phyloP scores from a whole-genome alignment of 2,888 invertebrate genomes.

The Leucophenga montana region DNA sequence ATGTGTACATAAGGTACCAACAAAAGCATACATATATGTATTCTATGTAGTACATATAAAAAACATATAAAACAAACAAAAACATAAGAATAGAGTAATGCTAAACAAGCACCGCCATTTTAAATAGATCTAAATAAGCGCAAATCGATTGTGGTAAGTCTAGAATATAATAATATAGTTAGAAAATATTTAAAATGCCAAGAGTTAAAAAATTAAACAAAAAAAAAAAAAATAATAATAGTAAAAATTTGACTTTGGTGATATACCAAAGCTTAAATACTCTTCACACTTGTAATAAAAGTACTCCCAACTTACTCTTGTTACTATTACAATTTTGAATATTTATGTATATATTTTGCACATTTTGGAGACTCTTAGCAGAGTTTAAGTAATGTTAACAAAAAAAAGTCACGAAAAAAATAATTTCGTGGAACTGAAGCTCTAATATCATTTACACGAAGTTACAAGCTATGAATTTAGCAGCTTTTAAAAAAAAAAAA shows the following conservation, averaged over 20 bases:
- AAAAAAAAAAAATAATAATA: conserved; percentile 11
- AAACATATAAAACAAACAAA: background rate
- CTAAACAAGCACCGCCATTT: no score
- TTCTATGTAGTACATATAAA: no score
- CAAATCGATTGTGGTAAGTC: background rate
- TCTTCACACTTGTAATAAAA: background rate
- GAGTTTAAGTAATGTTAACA: background rate
- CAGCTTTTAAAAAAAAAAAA: no score
- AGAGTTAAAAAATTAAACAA: background rate
- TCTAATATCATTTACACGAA: no score
- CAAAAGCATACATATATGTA: background rate
- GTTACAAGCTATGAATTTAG: no score
- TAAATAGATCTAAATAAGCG: background rate
- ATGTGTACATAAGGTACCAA: background rate
- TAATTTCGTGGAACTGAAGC: no score
- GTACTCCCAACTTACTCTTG: no score
- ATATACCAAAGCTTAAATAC: no score
- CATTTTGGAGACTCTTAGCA: no score
- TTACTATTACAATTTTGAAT: no score
- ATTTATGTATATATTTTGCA: no score
- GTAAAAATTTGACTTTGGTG: background rate
- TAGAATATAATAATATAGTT: conserved; percentile 11
- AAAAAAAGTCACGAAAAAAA: no score
- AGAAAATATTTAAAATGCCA: conserved; percentile 17
- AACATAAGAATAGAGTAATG: conserved; percentile 13